A percentile compares a stretch with the other conserved stretches of the same genome.
Conservation (phyloP, 2,888 invertebrate genomes). For the Amiota communis region DNA sequence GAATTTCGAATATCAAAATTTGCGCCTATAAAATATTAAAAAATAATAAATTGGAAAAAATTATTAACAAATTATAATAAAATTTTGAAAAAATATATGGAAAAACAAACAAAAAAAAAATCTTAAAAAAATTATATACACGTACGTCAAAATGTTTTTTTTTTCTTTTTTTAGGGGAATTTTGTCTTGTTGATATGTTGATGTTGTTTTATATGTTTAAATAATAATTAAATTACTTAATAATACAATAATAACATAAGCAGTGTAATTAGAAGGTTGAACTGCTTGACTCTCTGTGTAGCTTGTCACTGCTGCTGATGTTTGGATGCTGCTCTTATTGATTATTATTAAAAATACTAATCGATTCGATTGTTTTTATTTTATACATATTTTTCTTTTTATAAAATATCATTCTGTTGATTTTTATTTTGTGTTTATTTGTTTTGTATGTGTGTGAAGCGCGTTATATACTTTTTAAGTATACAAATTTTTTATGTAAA, state of each 20-base stretch:
- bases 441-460: too few relatives aligned
- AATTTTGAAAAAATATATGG: too few relatives aligned
- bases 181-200: slow-evolving; percentile 4
- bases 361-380: slow-evolving; percentile 23
- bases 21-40: too few relatives aligned
- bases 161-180: slow-evolving; percentile 31
- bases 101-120: slow-evolving; percentile 37
- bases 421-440: too few relatives aligned
- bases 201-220: slow-evolving; percentile 38
- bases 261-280: neutral
- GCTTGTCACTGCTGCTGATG: neutral
- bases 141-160: slow-evolving; percentile 68
- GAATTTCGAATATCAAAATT: too few relatives aligned
- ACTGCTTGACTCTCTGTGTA: slow-evolving; percentile 9
- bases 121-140: slow-evolving; percentile 72
- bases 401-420: too few relatives aligned
- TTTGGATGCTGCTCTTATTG: neutral
- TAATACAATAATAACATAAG: neutral
- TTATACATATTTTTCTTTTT: neutral
- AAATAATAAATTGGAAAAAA: too few relatives aligned
- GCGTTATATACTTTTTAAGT: too few relatives aligned
- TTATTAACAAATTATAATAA: too few relatives aligned
- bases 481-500: too few relatives aligned
- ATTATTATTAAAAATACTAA: slow-evolving; percentile 18
- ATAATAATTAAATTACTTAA: neutral